phyloP scores from a whole-genome alignment of 30 jellyfish, hydroid and myxozoan species.

The Nemopilema nomurai region DNA sequence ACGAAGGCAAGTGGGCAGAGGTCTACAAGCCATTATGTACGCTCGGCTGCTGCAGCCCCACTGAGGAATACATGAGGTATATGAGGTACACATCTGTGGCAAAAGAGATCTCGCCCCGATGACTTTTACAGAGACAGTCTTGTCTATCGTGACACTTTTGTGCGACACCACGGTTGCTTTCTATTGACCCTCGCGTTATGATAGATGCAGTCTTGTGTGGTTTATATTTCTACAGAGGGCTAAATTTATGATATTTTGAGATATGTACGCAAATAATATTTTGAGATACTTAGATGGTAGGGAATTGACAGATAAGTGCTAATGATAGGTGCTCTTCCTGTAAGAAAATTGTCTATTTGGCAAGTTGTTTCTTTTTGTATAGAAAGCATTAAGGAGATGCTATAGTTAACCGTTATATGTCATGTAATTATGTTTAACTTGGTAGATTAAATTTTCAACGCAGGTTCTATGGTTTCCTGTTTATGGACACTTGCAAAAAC shows the following conservation, averaged over 20 bases:
- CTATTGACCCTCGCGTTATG: too few species aligned
- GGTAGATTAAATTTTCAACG: too few species aligned
- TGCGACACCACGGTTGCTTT: too few species aligned
- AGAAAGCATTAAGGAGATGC: neutral
- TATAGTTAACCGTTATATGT: neutral
- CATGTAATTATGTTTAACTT: neutral
- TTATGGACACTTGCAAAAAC: neutral
- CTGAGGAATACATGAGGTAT: constrained; percentile 46
- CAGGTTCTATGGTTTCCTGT: too few species aligned
- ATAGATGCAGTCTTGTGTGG: too few species aligned
- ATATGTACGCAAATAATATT: neutral
- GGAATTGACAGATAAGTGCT: too few species aligned
- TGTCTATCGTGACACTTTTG: too few species aligned
- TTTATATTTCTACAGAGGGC: neutral
- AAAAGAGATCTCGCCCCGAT: constrained; percentile 27
- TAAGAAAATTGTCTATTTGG: neutral
- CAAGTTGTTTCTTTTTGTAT: neutral
- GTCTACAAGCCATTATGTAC: constrained; percentile 45
- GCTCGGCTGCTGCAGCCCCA: constrained; percentile 61
- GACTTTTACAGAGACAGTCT: neutral
- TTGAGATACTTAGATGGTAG: neutral
- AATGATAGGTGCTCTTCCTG: neutral
- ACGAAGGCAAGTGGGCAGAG: constrained; percentile 23
- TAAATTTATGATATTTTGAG: too few species aligned
- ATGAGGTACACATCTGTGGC: constrained; percentile 31